phyloP scores from a whole-genome alignment of 1,140 invertebrate genomes.

The Cherax destructor region DNA sequence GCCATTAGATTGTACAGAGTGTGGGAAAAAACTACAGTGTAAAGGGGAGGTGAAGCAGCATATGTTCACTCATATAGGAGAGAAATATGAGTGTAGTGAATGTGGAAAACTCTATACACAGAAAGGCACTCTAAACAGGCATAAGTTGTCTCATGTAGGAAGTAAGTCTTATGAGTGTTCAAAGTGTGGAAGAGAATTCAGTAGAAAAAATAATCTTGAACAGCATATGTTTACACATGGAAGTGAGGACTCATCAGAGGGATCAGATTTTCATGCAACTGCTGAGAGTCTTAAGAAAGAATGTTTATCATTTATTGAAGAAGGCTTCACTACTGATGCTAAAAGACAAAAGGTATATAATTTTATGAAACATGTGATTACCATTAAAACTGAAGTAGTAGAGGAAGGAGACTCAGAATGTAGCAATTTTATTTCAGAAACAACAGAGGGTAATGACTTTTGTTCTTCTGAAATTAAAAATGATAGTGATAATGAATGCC shows the following conservation, averaged over 20 bases:
- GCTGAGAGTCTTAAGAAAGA: neutral
- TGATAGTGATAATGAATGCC: neutral
- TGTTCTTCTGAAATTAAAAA: neutral
- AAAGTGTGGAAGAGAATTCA: neutral
- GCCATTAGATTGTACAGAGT: neutral
- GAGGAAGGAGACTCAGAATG: neutral
- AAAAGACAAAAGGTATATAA: neutral
- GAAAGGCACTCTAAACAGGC: neutral
- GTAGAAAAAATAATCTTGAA: neutral
- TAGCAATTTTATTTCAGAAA: neutral
- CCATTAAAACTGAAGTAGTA: constrained; percentile 10
- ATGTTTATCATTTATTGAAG: neutral
- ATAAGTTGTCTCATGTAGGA: neutral
- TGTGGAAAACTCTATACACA: neutral
- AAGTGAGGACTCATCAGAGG: neutral
- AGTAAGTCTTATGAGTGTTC: neutral
- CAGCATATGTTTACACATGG: neutral
- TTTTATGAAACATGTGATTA: constrained; percentile 5
- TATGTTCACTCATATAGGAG: neutral
- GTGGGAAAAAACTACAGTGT: neutral
- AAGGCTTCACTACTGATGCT: neutral
- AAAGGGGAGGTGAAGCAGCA: constrained; percentile 3
- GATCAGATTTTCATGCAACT: neutral
- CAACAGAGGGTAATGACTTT: neutral
- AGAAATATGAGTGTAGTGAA: constrained; percentile 11